These are phyloP conservation scores for Digitonthophagus gazella DNA, from an alignment of 2,888 invertebrate genomes.

Conservation along the genomic window DNA sequence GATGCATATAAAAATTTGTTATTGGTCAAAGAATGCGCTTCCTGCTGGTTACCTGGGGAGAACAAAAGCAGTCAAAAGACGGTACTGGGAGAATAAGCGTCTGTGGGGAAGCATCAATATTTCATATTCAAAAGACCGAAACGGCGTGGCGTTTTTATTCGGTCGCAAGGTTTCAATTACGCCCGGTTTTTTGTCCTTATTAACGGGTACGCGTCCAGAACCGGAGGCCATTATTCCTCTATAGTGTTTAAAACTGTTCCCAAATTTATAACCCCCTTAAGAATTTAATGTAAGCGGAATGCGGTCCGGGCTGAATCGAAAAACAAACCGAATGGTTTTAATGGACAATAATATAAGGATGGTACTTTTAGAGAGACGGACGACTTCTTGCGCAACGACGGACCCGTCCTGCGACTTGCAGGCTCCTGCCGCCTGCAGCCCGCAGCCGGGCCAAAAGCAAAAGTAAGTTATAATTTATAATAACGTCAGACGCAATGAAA, in stretches of 20 bases:
- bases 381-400: conserved; percentile 45
- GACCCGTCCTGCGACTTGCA: conserved; percentile 16
- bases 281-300: conserved; percentile 48
- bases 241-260: conserved; percentile 32
- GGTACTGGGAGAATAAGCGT: not conserved
- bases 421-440: not conserved
- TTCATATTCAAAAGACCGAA: not conserved
- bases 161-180: not conserved
- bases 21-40: not conserved
- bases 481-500: conserved; percentile 46
- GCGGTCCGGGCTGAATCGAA: conserved; percentile 45
- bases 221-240: conserved; percentile 20
- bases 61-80: not conserved
- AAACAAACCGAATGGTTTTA: conserved; percentile 48
- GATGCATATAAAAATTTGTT: not conserved
- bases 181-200: not conserved
- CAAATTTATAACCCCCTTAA: conserved; percentile 47
- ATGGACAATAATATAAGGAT: conserved; percentile 46
- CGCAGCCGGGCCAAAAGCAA: conserved; percentile 29
- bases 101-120: not conserved
- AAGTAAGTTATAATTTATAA: conserved; percentile 50
- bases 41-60: not conserved
- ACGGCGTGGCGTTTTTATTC: not conserved
- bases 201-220: not conserved
- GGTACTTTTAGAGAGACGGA: conserved; percentile 46